phyloP scores from a whole-genome alignment of 1,140 invertebrate species.

The Lucilia cuprina region DNA sequence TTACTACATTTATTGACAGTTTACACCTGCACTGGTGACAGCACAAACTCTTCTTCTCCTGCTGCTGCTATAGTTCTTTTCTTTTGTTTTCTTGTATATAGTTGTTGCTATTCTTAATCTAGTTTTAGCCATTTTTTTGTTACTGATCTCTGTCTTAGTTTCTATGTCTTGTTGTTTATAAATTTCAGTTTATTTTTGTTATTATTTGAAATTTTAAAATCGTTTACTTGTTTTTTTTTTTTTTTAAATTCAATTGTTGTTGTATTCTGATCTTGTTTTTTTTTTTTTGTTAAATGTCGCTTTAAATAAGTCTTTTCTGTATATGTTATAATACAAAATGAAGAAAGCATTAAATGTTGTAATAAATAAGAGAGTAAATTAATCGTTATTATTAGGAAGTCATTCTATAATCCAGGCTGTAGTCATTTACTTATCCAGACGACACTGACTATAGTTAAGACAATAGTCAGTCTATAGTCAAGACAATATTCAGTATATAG shows the following conservation, averaged over 20 bases:
- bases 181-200: background rate
- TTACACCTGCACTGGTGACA: slow-evolving; percentile 38
- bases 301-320: background rate
- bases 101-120: background rate
- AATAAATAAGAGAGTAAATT: too few relatives aligned
- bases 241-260: background rate
- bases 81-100: background rate
- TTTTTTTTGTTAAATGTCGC: too few relatives aligned
- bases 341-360: background rate
- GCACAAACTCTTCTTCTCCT: background rate
- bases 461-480: too few relatives aligned
- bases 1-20: slow-evolving; percentile 38
- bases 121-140: too few relatives aligned
- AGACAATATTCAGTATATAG: too few relatives aligned
- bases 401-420: too few relatives aligned
- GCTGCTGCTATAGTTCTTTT: background rate
- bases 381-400: too few relatives aligned
- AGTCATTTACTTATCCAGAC: too few relatives aligned
- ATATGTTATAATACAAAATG: background rate
- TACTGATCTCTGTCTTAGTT: too few relatives aligned
- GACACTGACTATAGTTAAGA: too few relatives aligned
- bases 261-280: background rate
- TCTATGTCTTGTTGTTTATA: too few relatives aligned
- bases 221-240: background rate
- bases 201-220: background rate